These are phyloP conservation scores for Pipistrellus pipistrellus DNA, from an alignment of 2,797 vertebrate genomes.

Conservation along the genomic window DNA sequence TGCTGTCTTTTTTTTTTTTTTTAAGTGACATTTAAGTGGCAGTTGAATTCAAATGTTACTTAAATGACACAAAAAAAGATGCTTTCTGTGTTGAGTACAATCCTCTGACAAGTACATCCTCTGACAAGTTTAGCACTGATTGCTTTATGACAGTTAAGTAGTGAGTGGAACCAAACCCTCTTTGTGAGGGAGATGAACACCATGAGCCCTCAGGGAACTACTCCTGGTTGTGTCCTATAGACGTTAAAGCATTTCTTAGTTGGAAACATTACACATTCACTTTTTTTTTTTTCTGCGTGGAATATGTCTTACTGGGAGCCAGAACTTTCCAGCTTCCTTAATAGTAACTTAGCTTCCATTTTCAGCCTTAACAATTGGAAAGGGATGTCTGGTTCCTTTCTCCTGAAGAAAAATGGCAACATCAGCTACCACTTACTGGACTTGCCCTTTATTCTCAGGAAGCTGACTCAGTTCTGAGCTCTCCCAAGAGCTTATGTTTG, in stretches of 20 bases:
- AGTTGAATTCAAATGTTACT: slow-evolving; percentile 54
- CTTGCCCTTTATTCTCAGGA: neutral
- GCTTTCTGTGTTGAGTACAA: neutral
- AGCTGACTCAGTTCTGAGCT: neutral
- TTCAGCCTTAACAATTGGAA: slow-evolving; percentile 17
- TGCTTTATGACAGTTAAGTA: neutral
- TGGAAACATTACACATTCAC: neutral
- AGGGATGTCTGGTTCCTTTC: neutral
- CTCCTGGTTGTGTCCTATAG: neutral
- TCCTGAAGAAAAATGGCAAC: neutral
- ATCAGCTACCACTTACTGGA: neutral
- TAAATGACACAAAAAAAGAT: slow-evolving; percentile 16
- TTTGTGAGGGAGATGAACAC: neutral
- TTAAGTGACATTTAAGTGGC: neutral
- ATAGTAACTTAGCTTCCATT: neutral
- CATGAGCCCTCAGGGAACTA: neutral
- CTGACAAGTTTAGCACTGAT: neutral
- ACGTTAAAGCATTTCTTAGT: slow-evolving; percentile 37
- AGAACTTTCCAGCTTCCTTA: slow-evolving; percentile 48
- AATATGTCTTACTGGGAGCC: slow-evolving; percentile 28
- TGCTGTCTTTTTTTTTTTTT: neutral
- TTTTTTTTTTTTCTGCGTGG: slow-evolving; percentile 57
- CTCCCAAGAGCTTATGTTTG: neutral
- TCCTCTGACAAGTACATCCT: neutral
- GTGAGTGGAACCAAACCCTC: neutral